Conservation (phyloP, 2,888 invertebrate species). For the Lasioglossum marginatum region DNA sequence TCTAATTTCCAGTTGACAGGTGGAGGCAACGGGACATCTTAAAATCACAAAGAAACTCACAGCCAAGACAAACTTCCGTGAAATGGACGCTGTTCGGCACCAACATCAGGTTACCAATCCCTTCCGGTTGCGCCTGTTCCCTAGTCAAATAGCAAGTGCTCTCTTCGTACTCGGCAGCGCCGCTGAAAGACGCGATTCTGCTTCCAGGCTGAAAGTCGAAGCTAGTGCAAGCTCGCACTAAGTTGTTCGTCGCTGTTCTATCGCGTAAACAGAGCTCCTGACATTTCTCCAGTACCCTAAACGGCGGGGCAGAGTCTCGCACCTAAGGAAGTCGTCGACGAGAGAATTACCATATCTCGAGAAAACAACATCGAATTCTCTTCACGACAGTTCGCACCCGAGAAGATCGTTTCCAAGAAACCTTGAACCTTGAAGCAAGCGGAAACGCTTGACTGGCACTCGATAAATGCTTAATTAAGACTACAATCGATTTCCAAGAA, state of each 20-base stretch:
- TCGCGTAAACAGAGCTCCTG: slow-evolving; percentile 94
- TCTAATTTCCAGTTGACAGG: neutral
- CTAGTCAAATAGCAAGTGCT: slow-evolving; percentile 94
- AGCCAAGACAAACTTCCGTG: slow-evolving; percentile 94
- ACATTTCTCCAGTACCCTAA: slow-evolving; percentile 95
- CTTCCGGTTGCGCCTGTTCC: slow-evolving; percentile 94
- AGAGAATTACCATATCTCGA: neutral
- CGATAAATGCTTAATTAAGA: neutral
- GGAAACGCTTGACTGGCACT: neutral
- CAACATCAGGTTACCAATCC: slow-evolving; percentile 94
- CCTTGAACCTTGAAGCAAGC: neutral
- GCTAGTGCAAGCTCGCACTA: slow-evolving; percentile 93
- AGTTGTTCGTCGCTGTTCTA: slow-evolving; percentile 90
- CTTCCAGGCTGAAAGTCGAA: slow-evolving; percentile 97
- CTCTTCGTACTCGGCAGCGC: slow-evolving; percentile 93
- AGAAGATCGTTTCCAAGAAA: neutral
- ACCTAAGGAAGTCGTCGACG: slow-evolving; percentile 85
- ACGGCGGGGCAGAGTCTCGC: slow-evolving; percentile 93
- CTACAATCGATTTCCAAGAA: neutral
- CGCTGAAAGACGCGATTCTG: slow-evolving; percentile 92
- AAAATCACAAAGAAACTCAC: slow-evolving; percentile 86
- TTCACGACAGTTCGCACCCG: neutral
- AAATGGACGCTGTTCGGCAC: slow-evolving; percentile 96
- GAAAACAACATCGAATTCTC: neutral
- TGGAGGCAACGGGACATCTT: neutral